Conservation (phyloP, 2,113 vertebrate genomes). For the Peucedramus taeniatus region DNA sequence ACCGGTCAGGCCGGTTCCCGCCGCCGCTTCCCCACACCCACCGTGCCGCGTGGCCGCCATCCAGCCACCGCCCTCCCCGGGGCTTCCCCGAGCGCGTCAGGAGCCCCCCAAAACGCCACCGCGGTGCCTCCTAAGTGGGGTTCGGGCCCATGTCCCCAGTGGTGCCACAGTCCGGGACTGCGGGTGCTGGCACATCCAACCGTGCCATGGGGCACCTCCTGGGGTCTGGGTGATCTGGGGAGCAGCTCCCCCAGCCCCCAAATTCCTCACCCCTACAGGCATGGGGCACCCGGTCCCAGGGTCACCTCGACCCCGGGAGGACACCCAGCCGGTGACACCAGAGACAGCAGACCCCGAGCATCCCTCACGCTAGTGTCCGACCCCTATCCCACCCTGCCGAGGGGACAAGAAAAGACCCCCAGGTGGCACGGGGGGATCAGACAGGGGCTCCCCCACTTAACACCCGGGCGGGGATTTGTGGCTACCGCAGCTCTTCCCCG, state of each 20-base stretch:
- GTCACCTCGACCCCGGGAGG: neutral
- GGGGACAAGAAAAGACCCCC: neutral
- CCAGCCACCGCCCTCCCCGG: neutral
- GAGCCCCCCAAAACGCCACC: neutral
- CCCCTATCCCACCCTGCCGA: neutral
- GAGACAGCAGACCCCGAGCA: neutral
- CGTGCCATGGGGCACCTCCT: neutral
- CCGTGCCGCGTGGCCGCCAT: neutral
- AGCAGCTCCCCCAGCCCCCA: neutral
- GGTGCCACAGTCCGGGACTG: accelerated
- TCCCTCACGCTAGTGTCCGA: accelerated
- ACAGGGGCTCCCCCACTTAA: neutral
- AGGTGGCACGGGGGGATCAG: neutral
- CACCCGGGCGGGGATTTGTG: neutral
- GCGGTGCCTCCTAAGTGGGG: accelerated
- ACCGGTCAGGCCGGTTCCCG: conserved; percentile 44
- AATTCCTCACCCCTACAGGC: neutral
- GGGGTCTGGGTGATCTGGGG: neutral
- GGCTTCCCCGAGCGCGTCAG: neutral
- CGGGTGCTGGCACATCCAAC: too few species aligned
- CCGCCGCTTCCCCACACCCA: neutral
- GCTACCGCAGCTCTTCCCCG: neutral
- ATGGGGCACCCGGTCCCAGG: accelerated
- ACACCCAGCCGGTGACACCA: accelerated
- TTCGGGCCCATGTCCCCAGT: neutral